Base-by-base conservation (phyloP, 2,888 invertebrate genomes). In the Euplagia quadripunctaria region DNA sequence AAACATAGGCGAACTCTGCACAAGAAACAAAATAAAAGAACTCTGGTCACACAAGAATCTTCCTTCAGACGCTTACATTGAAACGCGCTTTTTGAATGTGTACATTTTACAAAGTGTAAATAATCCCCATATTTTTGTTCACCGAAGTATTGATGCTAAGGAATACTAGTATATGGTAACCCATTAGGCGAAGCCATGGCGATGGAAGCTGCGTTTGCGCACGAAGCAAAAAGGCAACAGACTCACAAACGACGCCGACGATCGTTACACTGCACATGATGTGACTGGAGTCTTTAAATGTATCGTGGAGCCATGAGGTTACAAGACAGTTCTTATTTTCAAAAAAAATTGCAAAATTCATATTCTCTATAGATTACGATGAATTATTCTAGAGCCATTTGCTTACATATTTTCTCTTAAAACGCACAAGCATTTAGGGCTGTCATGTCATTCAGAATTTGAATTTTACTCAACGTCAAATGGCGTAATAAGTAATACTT, bases 261-360 rank as follows among this genome's bases (percentile, higher is more conserved):
- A 75, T 89, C 81, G 82, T 84, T 84, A 82, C 72, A 72, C 74
- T 55, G 80, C 63, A 70, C 83, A 81, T 81, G 78, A 87, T 89
- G 85, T 83, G 86, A 83, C 79, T 79, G 69, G 86, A 75, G 78
- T 73, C 83, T 74, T 69, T 71, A 85, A 85, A 65, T 70, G 17
- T 64, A 70, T 63, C 72, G 77, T 72, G 71, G 71, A 74, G 75
- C 77, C 77, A 75, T 68, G 58, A 75, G 17, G 55, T 6, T n/a
- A 64, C 49, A 46, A 41, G 7, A 51, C 31, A 31, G 11, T 43
- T 49, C 2, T 20, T 31, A 31, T 14, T 31, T 14, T 0, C 12
- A 49, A 31, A 66, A 49, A 20, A 46, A 69, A 4, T 17, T 1
- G 1, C 12, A 31, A 42, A 42, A 17, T n/a, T 52, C n/a, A 11